Evolutionary conservation across 1,140 invertebrate genomes (phyloP).

Genomic region (Drosophila nigromelanica): DNA sequence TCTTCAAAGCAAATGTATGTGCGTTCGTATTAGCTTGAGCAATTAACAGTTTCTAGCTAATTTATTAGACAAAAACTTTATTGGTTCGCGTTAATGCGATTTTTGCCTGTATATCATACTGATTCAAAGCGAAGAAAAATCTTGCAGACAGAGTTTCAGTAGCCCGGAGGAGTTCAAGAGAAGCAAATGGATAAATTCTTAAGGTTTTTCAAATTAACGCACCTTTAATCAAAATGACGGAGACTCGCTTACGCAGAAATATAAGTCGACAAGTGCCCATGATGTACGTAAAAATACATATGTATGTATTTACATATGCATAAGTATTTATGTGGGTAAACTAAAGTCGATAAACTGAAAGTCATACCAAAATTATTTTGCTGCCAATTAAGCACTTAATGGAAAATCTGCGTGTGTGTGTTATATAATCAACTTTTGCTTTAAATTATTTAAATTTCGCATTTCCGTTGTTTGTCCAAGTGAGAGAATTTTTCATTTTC

Average conservation of each 20-base stretch:
- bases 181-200: conserved; percentile 50
- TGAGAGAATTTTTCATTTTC: conserved; percentile 27
- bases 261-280: conserved; percentile 71
- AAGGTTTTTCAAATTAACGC: neutral
- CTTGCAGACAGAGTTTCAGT: conserved; percentile 39
- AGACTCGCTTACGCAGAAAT: conserved; percentile 72
- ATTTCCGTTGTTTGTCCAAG: conserved; percentile 72
- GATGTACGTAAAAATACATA: conserved; percentile 62
- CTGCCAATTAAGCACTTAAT: conserved; percentile 29
- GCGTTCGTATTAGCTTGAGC: conserved; percentile 45
- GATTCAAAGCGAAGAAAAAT: conserved; percentile 18
- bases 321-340: neutral
- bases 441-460: conserved; percentile 65
- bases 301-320: neutral
- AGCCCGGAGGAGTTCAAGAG: conserved; percentile 27
- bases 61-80: conserved; percentile 67
- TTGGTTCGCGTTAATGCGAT: conserved; percentile 44
- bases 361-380: conserved; percentile 31
- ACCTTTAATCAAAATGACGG: conserved; percentile 56
- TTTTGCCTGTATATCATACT: conserved; percentile 51
- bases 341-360: conserved; percentile 32
- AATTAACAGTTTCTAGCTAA: conserved; percentile 69
- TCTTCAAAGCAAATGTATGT: conserved; percentile 38
- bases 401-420: conserved; percentile 20
- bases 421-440: conserved; percentile 61